Evolutionary conservation across 2,797 vertebrate species (phyloP).

Genomic region (Hippoglossus hippoglossus): DNA sequence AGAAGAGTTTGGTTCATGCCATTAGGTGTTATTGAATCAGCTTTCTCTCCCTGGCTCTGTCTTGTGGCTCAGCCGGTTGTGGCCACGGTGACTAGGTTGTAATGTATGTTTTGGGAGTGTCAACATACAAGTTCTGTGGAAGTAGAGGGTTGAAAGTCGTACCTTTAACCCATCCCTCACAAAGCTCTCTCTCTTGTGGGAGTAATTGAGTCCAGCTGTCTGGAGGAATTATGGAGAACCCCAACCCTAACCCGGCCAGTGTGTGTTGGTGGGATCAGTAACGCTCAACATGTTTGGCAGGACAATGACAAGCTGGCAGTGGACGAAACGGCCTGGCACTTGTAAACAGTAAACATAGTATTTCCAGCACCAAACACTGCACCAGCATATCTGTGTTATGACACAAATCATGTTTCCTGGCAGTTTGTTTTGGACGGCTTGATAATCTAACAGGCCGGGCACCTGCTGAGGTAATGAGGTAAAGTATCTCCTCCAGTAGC

Average conservation of each 20-base stretch:
- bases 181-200: slow-evolving; percentile 66
- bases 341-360: slow-evolving; percentile 51
- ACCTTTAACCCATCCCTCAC: slow-evolving; percentile 68
- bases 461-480: slow-evolving; percentile 78
- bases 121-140: slow-evolving; percentile 48
- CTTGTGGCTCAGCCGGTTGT: slow-evolving; percentile 18
- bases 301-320: slow-evolving; percentile 41
- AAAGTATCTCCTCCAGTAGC: slow-evolving; percentile 62
- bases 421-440: slow-evolving; percentile 56
- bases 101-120: slow-evolving; percentile 68
- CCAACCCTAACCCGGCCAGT: slow-evolving; percentile 21
- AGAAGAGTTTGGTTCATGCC: slow-evolving; percentile 16
- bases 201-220: slow-evolving; percentile 80
- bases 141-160: slow-evolving; percentile 67
- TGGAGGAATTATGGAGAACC: slow-evolving; percentile 64
- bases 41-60: slow-evolving; percentile 2
- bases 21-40: slow-evolving; percentile 27
- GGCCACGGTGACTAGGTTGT: slow-evolving; percentile 29
- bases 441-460: slow-evolving; percentile 42
- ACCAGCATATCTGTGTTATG: slow-evolving; percentile 33
- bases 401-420: slow-evolving; percentile 33
- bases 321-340: slow-evolving; percentile 18
- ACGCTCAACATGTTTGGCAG: slow-evolving; percentile 51
- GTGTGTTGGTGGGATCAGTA: slow-evolving; percentile 35
- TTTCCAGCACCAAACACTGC: slow-evolving; percentile 17